A percentile compares a stretch with the other conserved stretches of the same genome.
Evolutionary conservation across 2,888 invertebrate genomes (phyloP).

Genomic region (Augiades crinisus): DNA sequence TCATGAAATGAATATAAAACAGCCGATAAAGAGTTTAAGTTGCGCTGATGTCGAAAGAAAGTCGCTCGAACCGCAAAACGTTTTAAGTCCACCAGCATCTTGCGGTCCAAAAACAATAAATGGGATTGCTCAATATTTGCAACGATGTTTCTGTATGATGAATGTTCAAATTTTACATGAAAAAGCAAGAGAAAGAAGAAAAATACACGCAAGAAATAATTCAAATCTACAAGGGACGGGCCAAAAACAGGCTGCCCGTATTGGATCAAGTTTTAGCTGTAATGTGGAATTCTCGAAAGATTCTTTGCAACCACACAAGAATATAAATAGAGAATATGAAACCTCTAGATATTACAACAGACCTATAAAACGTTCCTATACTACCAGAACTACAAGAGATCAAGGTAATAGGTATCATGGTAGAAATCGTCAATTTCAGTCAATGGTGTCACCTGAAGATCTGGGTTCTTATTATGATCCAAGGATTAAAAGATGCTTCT

Average conservation of each 20-base stretch:
- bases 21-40: not conserved
- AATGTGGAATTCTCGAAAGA: constrained; percentile 31
- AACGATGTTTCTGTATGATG: constrained; percentile 8
- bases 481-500: constrained; percentile 45
- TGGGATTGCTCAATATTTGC: not conserved
- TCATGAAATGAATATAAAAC: not conserved
- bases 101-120: not conserved
- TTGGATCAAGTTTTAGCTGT: constrained; percentile 10
- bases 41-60: not conserved
- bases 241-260: constrained; percentile 4
- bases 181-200: constrained; percentile 42
- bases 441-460: not conserved
- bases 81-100: not conserved
- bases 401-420: not conserved
- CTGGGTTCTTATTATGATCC: constrained; percentile 36
- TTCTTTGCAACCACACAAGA: not conserved
- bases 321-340: not conserved
- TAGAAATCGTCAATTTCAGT: not conserved
- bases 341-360: not conserved
- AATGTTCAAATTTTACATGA: constrained; percentile 3
- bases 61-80: not conserved
- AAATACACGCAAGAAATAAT: constrained; percentile 14
- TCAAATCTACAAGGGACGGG: constrained; percentile 22
- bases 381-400: not conserved
- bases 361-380: not conserved